Percentiles rank a stretch among this genome's conserved stretches.
These are phyloP conservation scores for Sigmodon hispidus DNA, from an alignment of 2,113 vertebrate genomes.

Conservation along the genomic window DNA sequence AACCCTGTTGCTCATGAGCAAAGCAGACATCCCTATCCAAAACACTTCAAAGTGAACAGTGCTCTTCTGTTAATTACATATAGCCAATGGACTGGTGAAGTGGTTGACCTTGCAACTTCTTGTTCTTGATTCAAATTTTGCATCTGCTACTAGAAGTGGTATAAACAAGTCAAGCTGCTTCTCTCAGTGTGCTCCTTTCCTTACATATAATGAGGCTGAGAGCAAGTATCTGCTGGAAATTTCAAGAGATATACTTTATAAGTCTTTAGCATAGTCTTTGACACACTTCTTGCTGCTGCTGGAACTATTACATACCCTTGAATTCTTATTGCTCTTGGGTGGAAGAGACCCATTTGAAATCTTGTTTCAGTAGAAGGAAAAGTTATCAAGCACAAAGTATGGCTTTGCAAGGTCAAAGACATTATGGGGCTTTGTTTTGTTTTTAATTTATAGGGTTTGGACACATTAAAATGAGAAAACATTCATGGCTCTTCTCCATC, in stretches of 20 bases:
- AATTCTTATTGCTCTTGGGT: background rate
- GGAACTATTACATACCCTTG: background rate
- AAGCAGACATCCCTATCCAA: background rate
- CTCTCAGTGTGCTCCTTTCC: background rate
- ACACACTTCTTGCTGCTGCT: background rate
- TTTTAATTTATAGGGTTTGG: background rate
- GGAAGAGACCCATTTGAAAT: background rate
- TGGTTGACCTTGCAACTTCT: background rate
- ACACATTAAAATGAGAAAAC: background rate
- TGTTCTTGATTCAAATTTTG: background rate
- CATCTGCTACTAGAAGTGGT: background rate
- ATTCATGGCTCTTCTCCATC: background rate
- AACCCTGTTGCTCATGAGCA: background rate
- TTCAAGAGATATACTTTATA: background rate
- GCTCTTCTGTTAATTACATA: background rate
- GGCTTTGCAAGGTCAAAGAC: background rate
- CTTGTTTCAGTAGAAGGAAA: background rate
- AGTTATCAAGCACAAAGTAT: background rate
- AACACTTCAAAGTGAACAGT: background rate
- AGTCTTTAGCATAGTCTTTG: background rate
- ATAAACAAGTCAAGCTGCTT: background rate
- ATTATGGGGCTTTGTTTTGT: background rate
- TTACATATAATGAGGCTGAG: background rate
- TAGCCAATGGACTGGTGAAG: background rate
- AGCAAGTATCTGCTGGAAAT: background rate